phyloP scores from a whole-genome alignment of 2,797 vertebrate genomes.

The Tiaroga cobitis region DNA sequence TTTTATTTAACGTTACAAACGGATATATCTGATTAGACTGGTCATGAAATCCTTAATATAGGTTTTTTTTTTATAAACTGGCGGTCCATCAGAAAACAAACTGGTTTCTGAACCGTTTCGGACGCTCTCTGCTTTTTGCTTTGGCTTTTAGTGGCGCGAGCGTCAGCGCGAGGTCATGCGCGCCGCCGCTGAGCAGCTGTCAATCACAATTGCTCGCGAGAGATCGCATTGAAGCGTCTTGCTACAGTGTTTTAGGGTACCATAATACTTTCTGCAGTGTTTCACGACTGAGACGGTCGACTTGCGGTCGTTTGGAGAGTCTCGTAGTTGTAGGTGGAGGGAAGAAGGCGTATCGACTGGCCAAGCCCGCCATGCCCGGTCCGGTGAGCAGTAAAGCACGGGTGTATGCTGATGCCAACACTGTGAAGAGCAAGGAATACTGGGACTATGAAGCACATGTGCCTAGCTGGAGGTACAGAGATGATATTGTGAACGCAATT shows the following conservation, averaged over 20 bases:
- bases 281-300: conserved; percentile 65
- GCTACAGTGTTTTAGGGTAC: conserved; percentile 20
- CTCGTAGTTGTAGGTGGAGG: conserved; percentile 66
- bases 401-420: conserved; percentile 97
- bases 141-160: conserved; percentile 72
- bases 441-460: conserved; percentile 96
- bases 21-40: not conserved
- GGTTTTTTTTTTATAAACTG: conserved; percentile 49
- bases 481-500: too few relatives aligned
- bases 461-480: conserved; percentile 85
- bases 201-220: conserved; percentile 60
- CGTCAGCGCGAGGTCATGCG: conserved; percentile 62
- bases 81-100: conserved; percentile 61
- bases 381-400: conserved; percentile 95
- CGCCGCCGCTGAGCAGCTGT: conserved; percentile 56
- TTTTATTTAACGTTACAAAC: not conserved
- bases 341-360: conserved; percentile 69
- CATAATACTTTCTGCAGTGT: not conserved
- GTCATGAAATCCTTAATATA: not conserved
- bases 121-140: conserved; percentile 71
- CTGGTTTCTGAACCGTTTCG: conserved; percentile 71
- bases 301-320: conserved; percentile 66
- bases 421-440: conserved; percentile 95
- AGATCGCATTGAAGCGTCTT: conserved; percentile 61
- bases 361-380: conserved; percentile 90